Evolutionary conservation across 2,113 vertebrate genomes (phyloP).

Genomic region (Epinephelus moara): DNA sequence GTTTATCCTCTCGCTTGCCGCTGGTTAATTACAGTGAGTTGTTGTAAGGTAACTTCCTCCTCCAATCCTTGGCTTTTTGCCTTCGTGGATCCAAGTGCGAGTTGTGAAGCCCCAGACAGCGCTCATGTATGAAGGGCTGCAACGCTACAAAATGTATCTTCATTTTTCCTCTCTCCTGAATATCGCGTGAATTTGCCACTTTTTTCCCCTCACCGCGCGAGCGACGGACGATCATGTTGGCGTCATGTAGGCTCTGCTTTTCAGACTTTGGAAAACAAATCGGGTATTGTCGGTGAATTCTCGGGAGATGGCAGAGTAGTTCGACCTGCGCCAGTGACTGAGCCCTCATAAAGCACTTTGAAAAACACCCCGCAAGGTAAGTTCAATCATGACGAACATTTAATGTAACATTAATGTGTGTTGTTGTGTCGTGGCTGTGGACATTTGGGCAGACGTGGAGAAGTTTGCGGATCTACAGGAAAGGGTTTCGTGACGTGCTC

Average conservation of each 20-base stretch:
- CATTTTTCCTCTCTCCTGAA: neutral
- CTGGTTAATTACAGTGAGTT: constrained; percentile 51
- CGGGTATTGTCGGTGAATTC: constrained; percentile 67
- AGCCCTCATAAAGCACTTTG: constrained; percentile 57
- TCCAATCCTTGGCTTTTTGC: constrained; percentile 63
- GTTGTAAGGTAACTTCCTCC: constrained; percentile 86
- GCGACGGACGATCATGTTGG: constrained; percentile 63
- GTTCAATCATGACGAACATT: constrained; percentile 14
- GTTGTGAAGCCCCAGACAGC: constrained; percentile 27
- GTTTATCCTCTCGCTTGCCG: neutral
- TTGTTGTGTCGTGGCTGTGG: neutral
- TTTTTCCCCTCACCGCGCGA: constrained; percentile 6
- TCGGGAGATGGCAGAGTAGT: constrained; percentile 77
- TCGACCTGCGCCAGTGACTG: constrained; percentile 41
- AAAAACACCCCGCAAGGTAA: constrained; percentile 58
- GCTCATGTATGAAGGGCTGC: constrained; percentile 4
- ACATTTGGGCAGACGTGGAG: constrained; percentile 43
- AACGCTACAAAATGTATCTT: constrained; percentile 31
- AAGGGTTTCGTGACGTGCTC: constrained; percentile 39
- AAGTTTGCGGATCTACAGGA: constrained; percentile 56
- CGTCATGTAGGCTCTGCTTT: constrained; percentile 63
- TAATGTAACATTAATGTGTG: neutral
- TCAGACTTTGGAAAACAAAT: constrained; percentile 75
- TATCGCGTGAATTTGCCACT: constrained; percentile 44
- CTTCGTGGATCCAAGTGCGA: constrained; percentile 35